phyloP scores from a whole-genome alignment of 2,113 vertebrate genomes.

The Colinus virginianus region DNA sequence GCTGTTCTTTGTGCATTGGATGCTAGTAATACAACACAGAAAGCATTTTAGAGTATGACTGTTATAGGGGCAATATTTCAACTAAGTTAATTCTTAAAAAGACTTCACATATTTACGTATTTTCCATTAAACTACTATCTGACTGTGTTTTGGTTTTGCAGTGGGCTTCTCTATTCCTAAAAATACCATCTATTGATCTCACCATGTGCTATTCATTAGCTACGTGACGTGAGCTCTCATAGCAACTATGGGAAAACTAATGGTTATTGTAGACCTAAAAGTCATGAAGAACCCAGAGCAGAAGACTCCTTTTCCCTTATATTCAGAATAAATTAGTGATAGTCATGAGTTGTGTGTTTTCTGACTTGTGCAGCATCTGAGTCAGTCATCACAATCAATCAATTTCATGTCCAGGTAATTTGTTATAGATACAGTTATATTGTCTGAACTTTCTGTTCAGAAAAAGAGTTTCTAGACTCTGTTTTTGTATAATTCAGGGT shows the following conservation, averaged over 20 bases:
- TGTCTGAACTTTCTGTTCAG: not conserved
- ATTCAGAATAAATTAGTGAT: not conserved
- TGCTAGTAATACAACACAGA: not conserved
- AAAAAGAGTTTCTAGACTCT: not conserved
- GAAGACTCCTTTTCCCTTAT: not conserved
- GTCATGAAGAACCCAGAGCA: not conserved
- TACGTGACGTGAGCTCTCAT: not conserved
- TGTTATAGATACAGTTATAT: not conserved
- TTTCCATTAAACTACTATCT: not conserved
- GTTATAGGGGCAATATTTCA: not conserved
- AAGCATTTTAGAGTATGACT: not conserved
- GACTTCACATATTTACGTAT: not conserved
- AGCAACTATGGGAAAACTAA: not conserved
- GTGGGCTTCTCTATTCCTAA: not conserved
- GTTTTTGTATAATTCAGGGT: constrained; percentile 75
- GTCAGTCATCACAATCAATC: not conserved
- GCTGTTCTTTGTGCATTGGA: not conserved
- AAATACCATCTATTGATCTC: not conserved
- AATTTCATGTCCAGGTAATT: not conserved
- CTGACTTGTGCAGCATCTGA: not conserved
- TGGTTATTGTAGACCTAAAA: not conserved
- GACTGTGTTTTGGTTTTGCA: not conserved
- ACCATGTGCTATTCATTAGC: not conserved
- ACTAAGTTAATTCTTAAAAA: not conserved
- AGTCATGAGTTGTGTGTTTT: not conserved